phyloP scores from a whole-genome alignment of 2,113 vertebrate genomes.

The Alexandromys fortis region DNA sequence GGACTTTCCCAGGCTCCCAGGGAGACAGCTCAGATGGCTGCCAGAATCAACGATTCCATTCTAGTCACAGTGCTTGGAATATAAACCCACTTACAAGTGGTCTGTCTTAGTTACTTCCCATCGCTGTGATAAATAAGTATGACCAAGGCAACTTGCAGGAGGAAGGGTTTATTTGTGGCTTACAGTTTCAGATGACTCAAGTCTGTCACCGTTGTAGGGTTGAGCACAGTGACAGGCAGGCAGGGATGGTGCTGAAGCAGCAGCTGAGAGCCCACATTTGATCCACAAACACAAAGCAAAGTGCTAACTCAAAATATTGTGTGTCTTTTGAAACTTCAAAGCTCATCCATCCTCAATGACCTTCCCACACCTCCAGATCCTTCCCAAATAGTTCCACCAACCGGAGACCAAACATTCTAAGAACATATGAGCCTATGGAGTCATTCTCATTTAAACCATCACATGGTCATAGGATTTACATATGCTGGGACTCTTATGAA shows the following conservation, averaged over 20 bases:
- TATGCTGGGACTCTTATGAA: neutral
- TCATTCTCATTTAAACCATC: neutral
- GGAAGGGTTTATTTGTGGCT: neutral
- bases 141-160: neutral
- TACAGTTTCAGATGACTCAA: neutral
- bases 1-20: fast-evolving
- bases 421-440: neutral
- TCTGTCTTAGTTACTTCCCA: neutral
- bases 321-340: neutral
- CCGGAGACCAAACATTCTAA: neutral
- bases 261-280: neutral
- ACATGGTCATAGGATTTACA: fast-evolving
- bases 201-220: neutral
- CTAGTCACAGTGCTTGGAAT: fast-evolving
- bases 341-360: neutral
- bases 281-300: neutral
- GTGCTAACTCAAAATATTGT: neutral
- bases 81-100: neutral
- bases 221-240: neutral
- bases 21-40: neutral
- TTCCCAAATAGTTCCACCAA: neutral
- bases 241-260: neutral
- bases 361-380: neutral
- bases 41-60: fast-evolving
- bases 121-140: neutral